Conservation (phyloP, 2,113 vertebrate genomes). For the Glaucidium brasilianum region DNA sequence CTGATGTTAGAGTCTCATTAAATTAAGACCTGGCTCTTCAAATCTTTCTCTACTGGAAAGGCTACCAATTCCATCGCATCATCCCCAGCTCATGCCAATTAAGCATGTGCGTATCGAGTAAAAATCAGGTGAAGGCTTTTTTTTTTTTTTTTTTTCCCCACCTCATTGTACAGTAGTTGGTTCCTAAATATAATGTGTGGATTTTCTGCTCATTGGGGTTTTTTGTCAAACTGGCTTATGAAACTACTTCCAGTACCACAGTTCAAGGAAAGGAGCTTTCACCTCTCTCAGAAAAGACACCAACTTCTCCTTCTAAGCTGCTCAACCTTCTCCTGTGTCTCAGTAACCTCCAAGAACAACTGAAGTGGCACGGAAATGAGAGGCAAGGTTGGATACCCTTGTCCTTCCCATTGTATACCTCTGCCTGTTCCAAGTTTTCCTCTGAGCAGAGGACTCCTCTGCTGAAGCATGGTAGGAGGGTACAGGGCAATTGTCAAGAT, state of each 20-base stretch:
- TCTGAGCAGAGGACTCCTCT: neutral
- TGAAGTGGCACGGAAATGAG: neutral
- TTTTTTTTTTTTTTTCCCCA: neutral
- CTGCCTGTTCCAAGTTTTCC: neutral
- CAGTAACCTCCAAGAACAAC: neutral
- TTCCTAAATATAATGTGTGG: neutral
- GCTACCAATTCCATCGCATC: neutral
- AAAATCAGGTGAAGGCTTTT: neutral
- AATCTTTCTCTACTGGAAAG: neutral
- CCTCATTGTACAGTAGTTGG: neutral
- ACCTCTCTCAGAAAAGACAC: neutral
- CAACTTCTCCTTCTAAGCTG: neutral
- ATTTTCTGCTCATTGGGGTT: neutral
- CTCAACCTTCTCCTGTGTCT: neutral
- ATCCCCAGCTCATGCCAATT: neutral
- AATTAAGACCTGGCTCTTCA: neutral
- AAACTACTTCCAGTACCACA: neutral
- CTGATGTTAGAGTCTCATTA: neutral
- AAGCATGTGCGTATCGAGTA: neutral
- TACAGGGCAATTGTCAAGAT: neutral
- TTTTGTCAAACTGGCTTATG: neutral
- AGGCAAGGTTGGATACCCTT: neutral
- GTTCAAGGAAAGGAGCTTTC: neutral
- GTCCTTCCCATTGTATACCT: neutral
- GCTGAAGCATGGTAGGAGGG: neutral